These are phyloP conservation scores for Lasioglossum calceatum DNA, from an alignment of 2,888 invertebrate genomes.

Conservation along the genomic window DNA sequence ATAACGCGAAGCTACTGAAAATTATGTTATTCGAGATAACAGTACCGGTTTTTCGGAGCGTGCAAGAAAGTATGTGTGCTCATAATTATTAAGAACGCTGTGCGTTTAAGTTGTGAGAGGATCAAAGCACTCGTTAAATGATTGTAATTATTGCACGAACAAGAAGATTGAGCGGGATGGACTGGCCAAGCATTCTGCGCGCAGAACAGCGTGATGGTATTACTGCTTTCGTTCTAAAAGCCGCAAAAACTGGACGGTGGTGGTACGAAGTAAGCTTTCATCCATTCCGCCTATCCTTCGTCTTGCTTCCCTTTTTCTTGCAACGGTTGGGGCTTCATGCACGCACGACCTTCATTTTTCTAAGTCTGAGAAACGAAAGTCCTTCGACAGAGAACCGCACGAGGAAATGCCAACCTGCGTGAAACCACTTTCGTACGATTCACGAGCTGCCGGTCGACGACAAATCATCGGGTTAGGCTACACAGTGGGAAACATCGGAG, in stretches of 20 bases:
- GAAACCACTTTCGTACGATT: slow-evolving; percentile 10
- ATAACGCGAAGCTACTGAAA: no score
- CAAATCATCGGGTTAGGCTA: neutral
- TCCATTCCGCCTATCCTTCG: slow-evolving; percentile 27
- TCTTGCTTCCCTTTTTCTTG: slow-evolving; percentile 26
- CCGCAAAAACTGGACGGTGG: slow-evolving; percentile 71
- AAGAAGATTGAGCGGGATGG: slow-evolving; percentile 46
- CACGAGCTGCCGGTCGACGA: neutral
- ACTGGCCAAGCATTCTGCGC: slow-evolving; percentile 55
- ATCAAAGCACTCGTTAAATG: slow-evolving; percentile 23
- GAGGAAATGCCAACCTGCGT: slow-evolving; percentile 29
- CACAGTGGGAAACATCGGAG: slow-evolving; percentile 1
- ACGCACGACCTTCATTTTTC: slow-evolving; percentile 50
- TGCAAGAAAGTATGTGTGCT: neutral
- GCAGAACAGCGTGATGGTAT: slow-evolving; percentile 72
- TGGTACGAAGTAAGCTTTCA: slow-evolving; percentile 50
- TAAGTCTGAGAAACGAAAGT: slow-evolving; percentile 36
- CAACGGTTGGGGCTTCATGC: slow-evolving; percentile 33
- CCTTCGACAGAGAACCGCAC: slow-evolving; percentile 29
- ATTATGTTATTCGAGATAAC: neutral
- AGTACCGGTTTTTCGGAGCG: neutral
- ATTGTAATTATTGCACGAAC: slow-evolving; percentile 60
- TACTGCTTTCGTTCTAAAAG: slow-evolving; percentile 72
- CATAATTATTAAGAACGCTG: neutral
- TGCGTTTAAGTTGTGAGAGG: neutral